Percentiles rank a stretch among this genome's conserved stretches.
Conservation (phyloP, 2,797 vertebrate species). For the Notolabrus celidotus region DNA sequence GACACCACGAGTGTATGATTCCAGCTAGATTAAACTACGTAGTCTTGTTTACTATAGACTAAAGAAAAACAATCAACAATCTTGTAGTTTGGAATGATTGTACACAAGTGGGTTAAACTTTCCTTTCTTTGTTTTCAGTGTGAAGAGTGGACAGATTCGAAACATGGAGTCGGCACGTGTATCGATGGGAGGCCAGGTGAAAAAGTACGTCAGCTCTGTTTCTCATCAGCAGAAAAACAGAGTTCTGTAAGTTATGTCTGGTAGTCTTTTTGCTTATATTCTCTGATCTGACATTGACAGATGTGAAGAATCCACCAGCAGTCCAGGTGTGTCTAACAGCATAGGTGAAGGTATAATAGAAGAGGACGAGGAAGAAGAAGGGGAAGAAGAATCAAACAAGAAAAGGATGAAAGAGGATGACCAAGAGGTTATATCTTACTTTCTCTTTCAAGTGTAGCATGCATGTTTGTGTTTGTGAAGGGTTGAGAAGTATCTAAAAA, state of each 20-base stretch:
- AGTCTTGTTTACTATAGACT: background rate
- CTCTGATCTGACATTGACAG: slow-evolving; percentile 71
- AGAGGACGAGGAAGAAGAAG: slow-evolving; percentile 91
- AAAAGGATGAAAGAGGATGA: slow-evolving; percentile 97
- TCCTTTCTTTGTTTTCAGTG: slow-evolving; percentile 79
- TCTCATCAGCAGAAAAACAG: background rate
- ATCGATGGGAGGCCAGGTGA: slow-evolving; percentile 98
- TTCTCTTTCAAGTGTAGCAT: background rate
- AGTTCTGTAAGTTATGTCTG: background rate
- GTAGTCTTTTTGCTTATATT: background rate
- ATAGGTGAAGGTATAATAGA: slow-evolving; percentile 95
- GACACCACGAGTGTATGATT: background rate
- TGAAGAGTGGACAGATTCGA: slow-evolving; percentile 98
- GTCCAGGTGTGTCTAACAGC: slow-evolving; percentile 89
- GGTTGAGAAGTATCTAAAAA: background rate
- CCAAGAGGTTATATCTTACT: slow-evolving; percentile 85
- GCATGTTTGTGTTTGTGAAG: background rate
- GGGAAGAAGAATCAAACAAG: slow-evolving; percentile 89
- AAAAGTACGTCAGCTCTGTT: slow-evolving; percentile 79
- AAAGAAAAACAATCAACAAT: background rate
- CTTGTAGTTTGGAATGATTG: background rate
- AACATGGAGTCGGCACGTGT: slow-evolving; percentile 96
- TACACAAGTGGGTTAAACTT: too few relatives aligned
- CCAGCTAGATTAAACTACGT: background rate
- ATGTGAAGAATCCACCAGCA: slow-evolving; percentile 90